Percentiles rank a stretch among this genome's conserved stretches.
phyloP scores from a whole-genome alignment of 2,888 invertebrate genomes.

The Lochmaea capreae region DNA sequence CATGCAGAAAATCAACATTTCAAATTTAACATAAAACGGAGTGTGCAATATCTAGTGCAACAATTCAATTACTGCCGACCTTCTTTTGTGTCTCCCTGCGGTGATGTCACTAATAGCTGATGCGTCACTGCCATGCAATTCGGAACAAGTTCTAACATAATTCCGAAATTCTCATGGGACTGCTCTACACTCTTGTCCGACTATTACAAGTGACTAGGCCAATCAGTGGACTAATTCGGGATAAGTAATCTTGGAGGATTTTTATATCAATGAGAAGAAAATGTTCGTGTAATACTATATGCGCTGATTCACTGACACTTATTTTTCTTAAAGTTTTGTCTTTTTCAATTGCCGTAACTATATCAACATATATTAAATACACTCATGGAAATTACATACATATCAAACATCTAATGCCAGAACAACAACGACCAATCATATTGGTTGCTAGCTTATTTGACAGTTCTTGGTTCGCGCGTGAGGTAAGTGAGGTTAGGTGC shows the following conservation, averaged over 20 bases:
- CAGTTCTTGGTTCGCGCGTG: too few species aligned
- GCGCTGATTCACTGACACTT: too few species aligned
- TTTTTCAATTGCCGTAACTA: too few species aligned
- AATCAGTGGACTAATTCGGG: neutral
- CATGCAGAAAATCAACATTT: conserved; percentile 2
- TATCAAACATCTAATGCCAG: too few species aligned
- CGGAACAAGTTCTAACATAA: conserved; percentile 48
- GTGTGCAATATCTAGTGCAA: conserved; percentile 34
- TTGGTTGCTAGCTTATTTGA: too few species aligned
- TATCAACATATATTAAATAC: too few species aligned
- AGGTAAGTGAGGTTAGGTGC: too few species aligned
- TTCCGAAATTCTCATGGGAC: conserved; percentile 44
- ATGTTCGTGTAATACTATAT: too few species aligned
- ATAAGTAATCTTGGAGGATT: neutral
- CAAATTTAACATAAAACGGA: conserved; percentile 23
- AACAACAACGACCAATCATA: too few species aligned
- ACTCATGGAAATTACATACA: too few species aligned
- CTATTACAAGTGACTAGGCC: conserved; percentile 14
- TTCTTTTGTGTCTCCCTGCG: conserved; percentile 52
- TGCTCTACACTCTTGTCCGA: conserved; percentile 29
- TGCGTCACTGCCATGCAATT: conserved; percentile 57
- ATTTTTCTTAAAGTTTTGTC: too few species aligned
- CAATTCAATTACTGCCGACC: conserved; percentile 53
- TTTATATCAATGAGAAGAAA: too few species aligned
- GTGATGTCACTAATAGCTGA: conserved; percentile 57